Conservation (phyloP, 2,797 vertebrate genomes). For the Gallirallus australis region DNA sequence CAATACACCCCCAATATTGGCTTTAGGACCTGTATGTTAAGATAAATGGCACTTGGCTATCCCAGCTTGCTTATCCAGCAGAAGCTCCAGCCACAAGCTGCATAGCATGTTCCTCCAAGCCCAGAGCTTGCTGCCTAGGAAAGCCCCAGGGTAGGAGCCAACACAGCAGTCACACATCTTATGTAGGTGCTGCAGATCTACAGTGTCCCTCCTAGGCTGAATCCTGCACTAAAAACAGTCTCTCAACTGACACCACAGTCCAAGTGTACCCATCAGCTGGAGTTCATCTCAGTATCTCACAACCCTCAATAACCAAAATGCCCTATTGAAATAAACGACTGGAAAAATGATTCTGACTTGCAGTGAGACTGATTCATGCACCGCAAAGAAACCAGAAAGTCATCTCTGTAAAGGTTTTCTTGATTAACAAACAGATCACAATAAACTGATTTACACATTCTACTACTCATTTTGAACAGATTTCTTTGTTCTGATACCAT, state of each 20-base stretch:
- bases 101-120: accelerated
- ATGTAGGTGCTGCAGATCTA: background rate
- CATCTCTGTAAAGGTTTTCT: background rate
- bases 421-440: background rate
- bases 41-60: background rate
- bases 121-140: background rate
- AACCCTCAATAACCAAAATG: background rate
- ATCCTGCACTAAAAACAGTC: background rate
- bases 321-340: background rate
- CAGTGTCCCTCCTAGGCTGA: accelerated
- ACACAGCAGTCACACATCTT: background rate
- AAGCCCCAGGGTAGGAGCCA: background rate
- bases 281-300: background rate
- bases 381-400: background rate
- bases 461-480: background rate
- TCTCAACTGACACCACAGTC: background rate
- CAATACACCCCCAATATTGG: background rate
- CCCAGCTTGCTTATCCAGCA: background rate
- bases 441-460: background rate
- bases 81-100: background rate
- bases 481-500: slow-evolving; percentile 5
- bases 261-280: background rate
- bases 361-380: background rate
- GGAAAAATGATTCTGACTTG: background rate
- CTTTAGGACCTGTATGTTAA: background rate